Conservation (phyloP, 2,888 invertebrate species). For the Lysandra bellargus region DNA sequence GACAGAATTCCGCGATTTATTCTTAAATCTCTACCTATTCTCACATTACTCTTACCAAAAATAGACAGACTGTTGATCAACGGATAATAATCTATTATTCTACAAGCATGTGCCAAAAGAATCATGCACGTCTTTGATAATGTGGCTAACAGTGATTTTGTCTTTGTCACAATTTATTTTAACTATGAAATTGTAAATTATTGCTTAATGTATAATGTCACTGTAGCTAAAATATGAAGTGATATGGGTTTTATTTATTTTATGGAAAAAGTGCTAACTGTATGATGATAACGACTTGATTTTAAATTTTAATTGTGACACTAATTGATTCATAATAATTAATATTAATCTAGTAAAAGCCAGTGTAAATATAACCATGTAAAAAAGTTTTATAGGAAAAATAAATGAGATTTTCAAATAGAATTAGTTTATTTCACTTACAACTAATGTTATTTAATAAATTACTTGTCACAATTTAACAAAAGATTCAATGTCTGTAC, state of each 20-base stretch:
- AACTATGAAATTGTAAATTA: not conserved
- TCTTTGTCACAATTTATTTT: not conserved
- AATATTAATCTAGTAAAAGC: not conserved
- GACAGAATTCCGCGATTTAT: no score
- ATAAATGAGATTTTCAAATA: not conserved
- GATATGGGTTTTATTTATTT: not conserved
- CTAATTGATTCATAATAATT: not conserved
- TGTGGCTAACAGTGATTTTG: not conserved
- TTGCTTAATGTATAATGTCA: not conserved
- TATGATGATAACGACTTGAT: not conserved
- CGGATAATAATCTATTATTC: no score
- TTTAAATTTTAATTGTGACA: not conserved
- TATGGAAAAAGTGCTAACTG: not conserved
- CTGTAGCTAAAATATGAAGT: not conserved
- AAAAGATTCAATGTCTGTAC: conserved; percentile 75
- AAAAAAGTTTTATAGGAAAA: not conserved
- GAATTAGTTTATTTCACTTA: conserved; percentile 32
- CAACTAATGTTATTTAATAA: conserved; percentile 56
- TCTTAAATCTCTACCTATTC: no score
- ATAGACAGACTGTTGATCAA: no score
- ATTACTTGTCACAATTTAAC: conserved; percentile 55
- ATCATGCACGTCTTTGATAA: not conserved
- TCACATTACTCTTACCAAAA: no score
- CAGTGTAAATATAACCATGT: not conserved
- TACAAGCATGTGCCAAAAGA: no score